These are phyloP conservation scores for Chrysotoxum bicinctum DNA, from an alignment of 2,888 invertebrate genomes.

Conservation along the genomic window DNA sequence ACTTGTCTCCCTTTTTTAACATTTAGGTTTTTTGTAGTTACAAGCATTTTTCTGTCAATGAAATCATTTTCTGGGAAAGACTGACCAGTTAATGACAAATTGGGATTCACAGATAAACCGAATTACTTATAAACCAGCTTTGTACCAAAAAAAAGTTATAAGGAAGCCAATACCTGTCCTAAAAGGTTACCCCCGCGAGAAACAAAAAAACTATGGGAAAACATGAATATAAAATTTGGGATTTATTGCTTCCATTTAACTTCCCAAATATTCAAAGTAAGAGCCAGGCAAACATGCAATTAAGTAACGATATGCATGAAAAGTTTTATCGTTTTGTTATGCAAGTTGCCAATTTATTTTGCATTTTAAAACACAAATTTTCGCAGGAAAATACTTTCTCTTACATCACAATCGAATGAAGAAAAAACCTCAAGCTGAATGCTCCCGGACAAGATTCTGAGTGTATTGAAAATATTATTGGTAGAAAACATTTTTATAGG, in stretches of 20 bases:
- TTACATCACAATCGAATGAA: neutral
- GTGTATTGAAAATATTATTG: constrained; percentile 9
- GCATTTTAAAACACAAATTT: neutral
- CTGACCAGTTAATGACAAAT: no score
- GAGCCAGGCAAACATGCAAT: neutral
- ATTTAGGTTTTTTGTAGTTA: no score
- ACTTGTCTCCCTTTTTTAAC: no score
- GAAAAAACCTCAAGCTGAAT: constrained; percentile 6
- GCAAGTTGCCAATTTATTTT: constrained; percentile 1
- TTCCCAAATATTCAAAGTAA: neutral
- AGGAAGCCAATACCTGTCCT: no score
- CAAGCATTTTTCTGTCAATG: no score
- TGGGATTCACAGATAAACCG: no score
- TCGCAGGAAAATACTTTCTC: neutral
- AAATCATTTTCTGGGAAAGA: no score
- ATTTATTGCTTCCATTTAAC: neutral
- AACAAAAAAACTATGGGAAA: neutral
- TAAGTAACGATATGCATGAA: neutral
- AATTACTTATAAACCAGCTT: no score
- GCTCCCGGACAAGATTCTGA: constrained; percentile 15
- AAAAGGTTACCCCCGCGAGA: neutral
- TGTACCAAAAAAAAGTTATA: no score
- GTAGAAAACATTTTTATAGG: neutral
- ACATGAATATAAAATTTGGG: neutral
- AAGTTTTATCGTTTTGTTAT: neutral